A percentile compares a stretch with the other conserved stretches of the same genome.
These are phyloP conservation scores for honey bee (Apis mellifera) DNA, from an alignment of 1,140 invertebrate genomes.

Conservation along the genomic window Amel_HAv3.1 CM009942.2:9506001-9506500, in stretches of 20 bases:
- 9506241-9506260: slow-evolving; percentile 39
- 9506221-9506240: slow-evolving; percentile 7
- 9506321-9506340: neutral
- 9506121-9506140: slow-evolving; percentile 10
- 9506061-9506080: slow-evolving; percentile 43
- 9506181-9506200: slow-evolving; percentile 18
- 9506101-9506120: slow-evolving; percentile 39
- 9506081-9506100: slow-evolving; percentile 50
- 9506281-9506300: too few species aligned
- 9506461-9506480: too few species aligned
- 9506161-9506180: slow-evolving; percentile 48
- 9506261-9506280: slow-evolving; percentile 11
- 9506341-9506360: too few species aligned
- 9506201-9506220: neutral
- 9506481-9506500: neutral
- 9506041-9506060: slow-evolving; percentile 18
- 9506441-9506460: too few species aligned
- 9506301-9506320: neutral
- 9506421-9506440: too few species aligned
- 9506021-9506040: neutral
- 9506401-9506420: too few species aligned
- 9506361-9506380: too few species aligned
- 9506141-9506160: slow-evolving; percentile 54
- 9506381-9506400: too few species aligned
- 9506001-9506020: neutral